A percentile compares a stretch with the other conserved stretches of the same genome.
Conservation (phyloP, 2,113 vertebrate genomes). For the Corydoras sp. region DNA sequence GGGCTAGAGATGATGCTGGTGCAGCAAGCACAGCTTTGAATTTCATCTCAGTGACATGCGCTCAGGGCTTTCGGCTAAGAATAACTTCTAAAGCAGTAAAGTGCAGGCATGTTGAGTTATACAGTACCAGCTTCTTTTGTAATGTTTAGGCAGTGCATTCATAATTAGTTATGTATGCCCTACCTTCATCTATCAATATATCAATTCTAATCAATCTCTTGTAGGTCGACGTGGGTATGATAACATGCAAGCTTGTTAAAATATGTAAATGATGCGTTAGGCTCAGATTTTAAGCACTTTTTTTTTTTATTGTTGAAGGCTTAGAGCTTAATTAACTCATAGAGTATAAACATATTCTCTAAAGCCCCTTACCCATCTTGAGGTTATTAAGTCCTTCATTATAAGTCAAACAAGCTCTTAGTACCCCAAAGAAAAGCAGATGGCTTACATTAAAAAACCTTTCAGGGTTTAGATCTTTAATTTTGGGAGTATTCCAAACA, state of each 20-base stretch:
- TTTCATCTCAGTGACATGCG: constrained; percentile 13
- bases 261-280: background rate
- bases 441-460: background rate
- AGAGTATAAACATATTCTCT: background rate
- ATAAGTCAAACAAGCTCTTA: background rate
- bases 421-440: background rate
- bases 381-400: background rate
- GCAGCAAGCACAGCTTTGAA: background rate
- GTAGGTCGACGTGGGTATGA: background rate
- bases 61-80: constrained; percentile 1
- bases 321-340: background rate
- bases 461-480: background rate
- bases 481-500: too few relatives aligned
- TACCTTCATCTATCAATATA: too few relatives aligned
- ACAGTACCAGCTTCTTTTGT: background rate
- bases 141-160: too few relatives aligned
- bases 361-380: background rate
- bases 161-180: too few relatives aligned
- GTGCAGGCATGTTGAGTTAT: background rate
- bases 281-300: background rate
- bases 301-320: background rate
- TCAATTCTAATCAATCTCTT: too few relatives aligned
- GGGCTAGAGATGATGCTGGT: background rate
- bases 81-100: background rate
- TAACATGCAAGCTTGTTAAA: background rate